Evolutionary conservation across 2,888 invertebrate genomes (phyloP).

Genomic region (Lasioglossum figueresi): DNA sequence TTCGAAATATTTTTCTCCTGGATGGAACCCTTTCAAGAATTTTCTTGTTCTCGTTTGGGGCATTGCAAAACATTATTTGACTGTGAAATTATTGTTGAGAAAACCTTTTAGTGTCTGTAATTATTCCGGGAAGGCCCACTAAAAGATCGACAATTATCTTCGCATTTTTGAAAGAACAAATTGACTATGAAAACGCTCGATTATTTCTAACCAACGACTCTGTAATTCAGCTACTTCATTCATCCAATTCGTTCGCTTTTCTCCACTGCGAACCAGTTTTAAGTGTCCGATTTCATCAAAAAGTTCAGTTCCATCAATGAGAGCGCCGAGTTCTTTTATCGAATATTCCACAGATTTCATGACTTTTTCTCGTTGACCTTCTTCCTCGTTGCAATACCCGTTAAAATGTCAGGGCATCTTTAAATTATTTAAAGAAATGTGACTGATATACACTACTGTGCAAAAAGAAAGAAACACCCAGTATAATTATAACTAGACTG

Average conservation of each 20-base stretch:
- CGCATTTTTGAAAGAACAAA: background rate
- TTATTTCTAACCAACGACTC: background rate
- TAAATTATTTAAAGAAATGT: background rate
- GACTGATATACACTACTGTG: background rate
- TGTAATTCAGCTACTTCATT: background rate
- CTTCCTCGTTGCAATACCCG: background rate
- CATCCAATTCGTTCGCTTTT: background rate
- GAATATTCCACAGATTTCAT: background rate
- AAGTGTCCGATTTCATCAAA: background rate
- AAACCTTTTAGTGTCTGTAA: background rate
- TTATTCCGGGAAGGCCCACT: background rate
- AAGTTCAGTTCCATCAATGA: background rate
- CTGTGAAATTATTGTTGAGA: background rate
- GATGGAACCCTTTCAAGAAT: background rate
- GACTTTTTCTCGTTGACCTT: constrained; percentile 5
- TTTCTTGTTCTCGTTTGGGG: background rate
- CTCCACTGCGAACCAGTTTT: background rate
- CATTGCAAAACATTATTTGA: background rate
- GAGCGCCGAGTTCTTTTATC: background rate
- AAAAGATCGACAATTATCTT: background rate
- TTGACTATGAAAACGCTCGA: background rate
- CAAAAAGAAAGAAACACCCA: too few species aligned
- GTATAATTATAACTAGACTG: too few species aligned
- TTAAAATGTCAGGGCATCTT: background rate
- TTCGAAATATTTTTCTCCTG: background rate